Conservation (phyloP, 2,888 invertebrate species). For the Scaptomyza flava region DNA sequence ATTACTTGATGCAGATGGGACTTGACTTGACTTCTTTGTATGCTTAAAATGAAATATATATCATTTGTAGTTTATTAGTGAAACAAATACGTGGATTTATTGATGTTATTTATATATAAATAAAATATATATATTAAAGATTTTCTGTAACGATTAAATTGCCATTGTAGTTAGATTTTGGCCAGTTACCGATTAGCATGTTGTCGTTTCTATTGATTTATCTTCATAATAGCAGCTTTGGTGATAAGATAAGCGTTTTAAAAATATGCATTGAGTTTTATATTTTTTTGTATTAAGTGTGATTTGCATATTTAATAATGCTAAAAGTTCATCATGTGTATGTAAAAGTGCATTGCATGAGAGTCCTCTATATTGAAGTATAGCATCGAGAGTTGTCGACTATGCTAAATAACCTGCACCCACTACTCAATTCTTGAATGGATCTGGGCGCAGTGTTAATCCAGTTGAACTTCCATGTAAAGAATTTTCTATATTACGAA, state of each 20-base stretch:
- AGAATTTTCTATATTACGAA: no score
- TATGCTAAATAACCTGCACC: constrained; percentile 29
- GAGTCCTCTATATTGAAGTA: constrained; percentile 12
- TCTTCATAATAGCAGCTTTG: constrained; percentile 62
- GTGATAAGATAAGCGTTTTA: constrained; percentile 64
- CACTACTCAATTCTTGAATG: constrained; percentile 16
- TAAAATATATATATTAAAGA: constrained; percentile 50
- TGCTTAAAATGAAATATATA: constrained; percentile 18
- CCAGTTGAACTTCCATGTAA: no score
- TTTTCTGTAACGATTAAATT: constrained; percentile 48
- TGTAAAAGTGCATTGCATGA: constrained; percentile 8
- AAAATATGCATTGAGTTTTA: constrained; percentile 33
- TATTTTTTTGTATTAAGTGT: constrained; percentile 23
- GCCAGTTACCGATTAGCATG: constrained; percentile 37
- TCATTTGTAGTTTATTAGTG: constrained; percentile 38
- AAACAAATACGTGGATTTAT: constrained; percentile 66
- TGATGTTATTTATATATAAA: constrained; percentile 40
- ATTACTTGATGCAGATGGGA: not conserved
- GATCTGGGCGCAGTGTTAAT: constrained; percentile 1
- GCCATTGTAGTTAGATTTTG: constrained; percentile 39
- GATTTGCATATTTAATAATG: constrained; percentile 32
- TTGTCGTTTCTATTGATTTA: constrained; percentile 19
- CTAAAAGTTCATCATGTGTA: constrained; percentile 27
- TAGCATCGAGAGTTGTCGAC: constrained; percentile 26
- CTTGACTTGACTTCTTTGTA: constrained; percentile 13